Evolutionary conservation across 1,140 invertebrate species (phyloP).

Genomic region (Drosophila sucinea): DNA sequence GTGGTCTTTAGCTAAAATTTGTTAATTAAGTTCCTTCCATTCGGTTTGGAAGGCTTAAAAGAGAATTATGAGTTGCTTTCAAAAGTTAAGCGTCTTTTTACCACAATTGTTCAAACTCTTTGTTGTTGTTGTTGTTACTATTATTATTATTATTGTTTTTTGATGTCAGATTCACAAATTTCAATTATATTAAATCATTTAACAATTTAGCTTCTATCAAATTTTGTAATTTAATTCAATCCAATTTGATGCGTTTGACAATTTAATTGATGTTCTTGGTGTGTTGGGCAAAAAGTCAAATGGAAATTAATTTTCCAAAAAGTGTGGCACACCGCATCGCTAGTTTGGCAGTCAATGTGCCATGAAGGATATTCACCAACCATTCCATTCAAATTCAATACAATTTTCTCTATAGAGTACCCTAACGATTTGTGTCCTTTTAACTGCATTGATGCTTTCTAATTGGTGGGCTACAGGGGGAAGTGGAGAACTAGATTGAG

Average conservation of each 20-base stretch:
- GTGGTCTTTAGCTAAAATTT: background rate
- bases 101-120: background rate
- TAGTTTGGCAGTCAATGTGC: background rate
- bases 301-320: background rate
- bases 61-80: background rate
- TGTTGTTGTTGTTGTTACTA: conserved; percentile 1
- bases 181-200: conserved; percentile 6
- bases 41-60: background rate
- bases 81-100: background rate
- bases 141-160: background rate
- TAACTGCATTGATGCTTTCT: background rate
- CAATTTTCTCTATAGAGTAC: background rate
- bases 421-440: background rate
- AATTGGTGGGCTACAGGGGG: background rate
- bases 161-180: background rate
- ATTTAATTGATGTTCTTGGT: background rate
- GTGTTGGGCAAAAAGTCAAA: background rate
- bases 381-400: background rate
- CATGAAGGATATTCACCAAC: background rate
- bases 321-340: background rate
- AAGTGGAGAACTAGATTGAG: too few species aligned
- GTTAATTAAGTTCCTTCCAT: conserved; percentile 1
- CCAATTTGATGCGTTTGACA: background rate
- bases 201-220: background rate
- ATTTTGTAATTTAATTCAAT: conserved; percentile 3